Evolutionary conservation across 2,113 vertebrate species (phyloP).

Genomic region (Lamprologus sp.): DNA sequence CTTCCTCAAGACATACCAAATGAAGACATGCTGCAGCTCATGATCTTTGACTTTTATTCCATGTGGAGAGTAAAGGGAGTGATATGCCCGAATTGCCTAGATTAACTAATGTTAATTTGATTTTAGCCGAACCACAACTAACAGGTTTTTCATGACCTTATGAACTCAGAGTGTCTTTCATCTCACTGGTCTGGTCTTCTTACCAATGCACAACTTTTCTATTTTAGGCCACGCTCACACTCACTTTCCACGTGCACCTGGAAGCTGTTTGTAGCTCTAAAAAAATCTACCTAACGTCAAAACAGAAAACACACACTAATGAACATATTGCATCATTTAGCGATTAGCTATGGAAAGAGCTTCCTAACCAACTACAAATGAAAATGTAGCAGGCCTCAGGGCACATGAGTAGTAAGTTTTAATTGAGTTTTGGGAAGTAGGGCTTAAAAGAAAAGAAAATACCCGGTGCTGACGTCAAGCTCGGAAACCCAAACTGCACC

Average conservation of each 20-base stretch:
- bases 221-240: neutral
- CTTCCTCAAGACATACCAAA: neutral
- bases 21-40: neutral
- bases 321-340: neutral
- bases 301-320: neutral
- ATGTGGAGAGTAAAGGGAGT: neutral
- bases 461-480: neutral
- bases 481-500: neutral
- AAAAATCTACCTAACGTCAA: neutral
- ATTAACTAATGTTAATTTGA: neutral
- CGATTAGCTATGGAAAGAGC: neutral
- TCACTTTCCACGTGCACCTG: neutral
- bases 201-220: neutral
- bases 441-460: neutral
- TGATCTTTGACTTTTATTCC: neutral
- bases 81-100: neutral
- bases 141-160: neutral
- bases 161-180: neutral
- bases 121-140: neutral
- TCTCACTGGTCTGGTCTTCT: neutral
- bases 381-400: neutral
- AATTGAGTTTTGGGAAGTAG: neutral
- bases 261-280: neutral
- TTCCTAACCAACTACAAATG: neutral
- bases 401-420: neutral